These are phyloP conservation scores for Zosterops pallidus DNA, from an alignment of 2,113 vertebrate species.

Conservation along the genomic window DNA sequence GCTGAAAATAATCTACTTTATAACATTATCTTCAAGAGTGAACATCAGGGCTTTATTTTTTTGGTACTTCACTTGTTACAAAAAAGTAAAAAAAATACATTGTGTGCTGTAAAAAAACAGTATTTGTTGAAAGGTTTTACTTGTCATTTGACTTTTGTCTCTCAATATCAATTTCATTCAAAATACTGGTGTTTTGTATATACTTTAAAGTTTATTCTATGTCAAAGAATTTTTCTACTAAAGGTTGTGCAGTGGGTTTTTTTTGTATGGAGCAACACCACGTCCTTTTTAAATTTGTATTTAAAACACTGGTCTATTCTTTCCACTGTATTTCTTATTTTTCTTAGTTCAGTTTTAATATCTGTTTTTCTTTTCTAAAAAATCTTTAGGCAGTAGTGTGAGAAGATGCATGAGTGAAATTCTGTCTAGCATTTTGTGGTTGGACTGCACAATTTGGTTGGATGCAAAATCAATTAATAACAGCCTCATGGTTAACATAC, in stretches of 20 bases:
- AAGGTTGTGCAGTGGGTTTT: fast-evolving
- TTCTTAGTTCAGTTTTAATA: neutral
- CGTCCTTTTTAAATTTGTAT: neutral
- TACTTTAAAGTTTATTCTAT: neutral
- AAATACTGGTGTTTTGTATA: neutral
- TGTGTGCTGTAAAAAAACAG: neutral
- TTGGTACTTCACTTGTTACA: neutral
- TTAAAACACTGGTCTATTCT: neutral
- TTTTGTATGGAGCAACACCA: neutral
- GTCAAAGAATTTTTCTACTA: neutral
- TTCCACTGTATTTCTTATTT: neutral
- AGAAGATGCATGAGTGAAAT: neutral
- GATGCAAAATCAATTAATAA: slow-evolving; percentile 9
- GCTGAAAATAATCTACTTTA: neutral
- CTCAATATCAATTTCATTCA: neutral
- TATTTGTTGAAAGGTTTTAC: neutral
- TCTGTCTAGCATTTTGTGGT: neutral
- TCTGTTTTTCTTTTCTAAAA: neutral
- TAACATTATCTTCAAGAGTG: neutral
- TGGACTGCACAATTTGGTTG: neutral
- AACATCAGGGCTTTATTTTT: neutral
- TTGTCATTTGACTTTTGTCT: neutral
- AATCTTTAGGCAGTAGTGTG: neutral
- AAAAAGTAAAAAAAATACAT: neutral
- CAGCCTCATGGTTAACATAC: slow-evolving; percentile 13